Conservation (phyloP, 2,797 vertebrate genomes). For the Danio jaintianensis region DNA sequence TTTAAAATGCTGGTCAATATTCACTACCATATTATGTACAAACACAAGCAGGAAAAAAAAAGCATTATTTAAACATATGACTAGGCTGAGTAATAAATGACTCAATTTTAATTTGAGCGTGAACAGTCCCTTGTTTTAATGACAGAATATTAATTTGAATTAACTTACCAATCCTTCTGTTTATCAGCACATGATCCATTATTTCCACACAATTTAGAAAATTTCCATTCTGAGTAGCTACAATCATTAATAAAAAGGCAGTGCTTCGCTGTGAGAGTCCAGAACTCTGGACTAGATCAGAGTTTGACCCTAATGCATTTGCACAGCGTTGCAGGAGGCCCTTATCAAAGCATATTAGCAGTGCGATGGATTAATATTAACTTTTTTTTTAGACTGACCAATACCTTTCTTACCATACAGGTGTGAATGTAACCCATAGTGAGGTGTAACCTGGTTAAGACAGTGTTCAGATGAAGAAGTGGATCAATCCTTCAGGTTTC, state of each 20-base stretch:
- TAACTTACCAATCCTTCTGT: not conserved
- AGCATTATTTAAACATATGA: no score
- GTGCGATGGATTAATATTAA: no score
- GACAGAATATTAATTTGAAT: not conserved
- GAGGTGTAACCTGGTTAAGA: slow-evolving; percentile 38
- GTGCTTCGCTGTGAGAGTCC: slow-evolving; percentile 16
- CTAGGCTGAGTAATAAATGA: no score
- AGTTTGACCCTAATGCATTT: not conserved
- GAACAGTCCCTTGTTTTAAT: not conserved
- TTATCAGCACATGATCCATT: not conserved
- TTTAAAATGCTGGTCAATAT: no score
- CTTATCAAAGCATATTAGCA: not conserved
- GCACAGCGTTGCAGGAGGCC: not conserved
- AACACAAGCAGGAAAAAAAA: no score
- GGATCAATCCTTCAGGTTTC: slow-evolving; percentile 9
- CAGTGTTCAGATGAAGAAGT: slow-evolving; percentile 30
- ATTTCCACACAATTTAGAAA: not conserved
- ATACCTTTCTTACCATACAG: slow-evolving; percentile 17
- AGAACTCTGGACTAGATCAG: not conserved
- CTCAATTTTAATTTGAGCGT: no score
- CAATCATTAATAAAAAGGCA: slow-evolving; percentile 31
- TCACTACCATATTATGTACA: no score
- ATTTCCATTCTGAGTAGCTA: slow-evolving; percentile 10
- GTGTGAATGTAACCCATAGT: slow-evolving; percentile 30
- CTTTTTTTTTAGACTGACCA: not conserved